Conservation (phyloP, 1,140 invertebrate species). For the Pachyrhynchus sulphureomaculatus region DNA sequence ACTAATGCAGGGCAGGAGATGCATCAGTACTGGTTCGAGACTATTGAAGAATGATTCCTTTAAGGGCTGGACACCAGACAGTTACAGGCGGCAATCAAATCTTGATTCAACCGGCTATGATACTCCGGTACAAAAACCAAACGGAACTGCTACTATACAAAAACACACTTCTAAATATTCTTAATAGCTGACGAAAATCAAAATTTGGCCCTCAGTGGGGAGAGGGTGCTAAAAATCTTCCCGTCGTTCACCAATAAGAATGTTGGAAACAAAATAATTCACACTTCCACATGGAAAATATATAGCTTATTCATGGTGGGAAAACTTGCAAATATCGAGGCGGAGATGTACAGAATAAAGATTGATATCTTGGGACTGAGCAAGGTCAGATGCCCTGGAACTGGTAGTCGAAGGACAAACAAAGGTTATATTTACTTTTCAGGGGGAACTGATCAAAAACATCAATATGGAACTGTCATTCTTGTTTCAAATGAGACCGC, state of each 20-base stretch:
- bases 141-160: too few species aligned
- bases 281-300: slow-evolving; percentile 18
- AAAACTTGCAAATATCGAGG: slow-evolving; percentile 22
- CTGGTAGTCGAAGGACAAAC: slow-evolving; percentile 1
- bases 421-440: slow-evolving; percentile 17
- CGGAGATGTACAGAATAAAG: slow-evolving; percentile 25
- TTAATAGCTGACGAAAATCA: too few species aligned
- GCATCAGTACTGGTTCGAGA: too few species aligned
- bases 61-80: too few species aligned
- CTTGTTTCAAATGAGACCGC: slow-evolving; percentile 8
- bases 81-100: too few species aligned
- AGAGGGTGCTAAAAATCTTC: slow-evolving; percentile 11
- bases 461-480: slow-evolving; percentile 29
- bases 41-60: too few species aligned
- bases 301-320: slow-evolving; percentile 10
- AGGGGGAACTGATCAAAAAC: slow-evolving; percentile 15
- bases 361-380: slow-evolving; percentile 24
- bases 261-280: neutral
- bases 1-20: too few species aligned
- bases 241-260: neutral
- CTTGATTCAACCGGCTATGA: too few species aligned
- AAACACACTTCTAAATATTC: too few species aligned
- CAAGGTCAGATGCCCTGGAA: slow-evolving; percentile 12
- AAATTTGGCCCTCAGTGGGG: too few species aligned
- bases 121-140: too few species aligned